phyloP scores from a whole-genome alignment of 2,797 vertebrate genomes.

The Lycodopsis pacificus region DNA sequence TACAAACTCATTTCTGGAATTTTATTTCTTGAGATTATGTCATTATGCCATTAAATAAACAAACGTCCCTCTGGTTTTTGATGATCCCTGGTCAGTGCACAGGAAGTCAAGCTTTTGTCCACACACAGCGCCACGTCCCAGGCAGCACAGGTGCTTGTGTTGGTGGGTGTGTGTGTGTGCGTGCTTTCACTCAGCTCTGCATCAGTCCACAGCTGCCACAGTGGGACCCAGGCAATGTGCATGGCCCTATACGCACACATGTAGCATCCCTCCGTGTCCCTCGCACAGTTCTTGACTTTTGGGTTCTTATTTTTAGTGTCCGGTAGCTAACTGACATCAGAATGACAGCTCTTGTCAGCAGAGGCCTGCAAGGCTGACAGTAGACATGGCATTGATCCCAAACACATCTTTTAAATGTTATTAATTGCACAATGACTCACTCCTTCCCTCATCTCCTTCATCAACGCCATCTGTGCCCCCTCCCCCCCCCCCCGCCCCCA shows the following conservation, averaged over 20 bases:
- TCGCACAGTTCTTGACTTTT: constrained; percentile 26
- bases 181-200: constrained; percentile 5
- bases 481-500: not conserved
- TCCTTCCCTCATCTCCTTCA: constrained; percentile 55
- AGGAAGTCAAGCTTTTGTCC: constrained; percentile 46
- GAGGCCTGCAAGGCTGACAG: constrained; percentile 25
- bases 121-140: constrained; percentile 3
- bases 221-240: constrained; percentile 7
- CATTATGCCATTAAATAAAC: not conserved
- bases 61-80: not conserved
- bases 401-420: constrained; percentile 54
- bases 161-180: constrained; percentile 14
- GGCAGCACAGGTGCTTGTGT: not conserved
- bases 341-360: constrained; percentile 35
- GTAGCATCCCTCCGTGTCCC: constrained; percentile 2
- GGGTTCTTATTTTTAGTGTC: constrained; percentile 47
- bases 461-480: constrained; percentile 34
- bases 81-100: constrained; percentile 58
- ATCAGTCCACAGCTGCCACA: constrained; percentile 23
- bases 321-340: constrained; percentile 27
- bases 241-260: constrained; percentile 6
- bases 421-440: constrained; percentile 64
- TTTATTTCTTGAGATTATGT: not conserved
- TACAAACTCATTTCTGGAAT: not conserved
- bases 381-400: constrained; percentile 42